Base-by-base conservation (phyloP, 2,888 invertebrate species). In the Tanaodytes sp. region DNA sequence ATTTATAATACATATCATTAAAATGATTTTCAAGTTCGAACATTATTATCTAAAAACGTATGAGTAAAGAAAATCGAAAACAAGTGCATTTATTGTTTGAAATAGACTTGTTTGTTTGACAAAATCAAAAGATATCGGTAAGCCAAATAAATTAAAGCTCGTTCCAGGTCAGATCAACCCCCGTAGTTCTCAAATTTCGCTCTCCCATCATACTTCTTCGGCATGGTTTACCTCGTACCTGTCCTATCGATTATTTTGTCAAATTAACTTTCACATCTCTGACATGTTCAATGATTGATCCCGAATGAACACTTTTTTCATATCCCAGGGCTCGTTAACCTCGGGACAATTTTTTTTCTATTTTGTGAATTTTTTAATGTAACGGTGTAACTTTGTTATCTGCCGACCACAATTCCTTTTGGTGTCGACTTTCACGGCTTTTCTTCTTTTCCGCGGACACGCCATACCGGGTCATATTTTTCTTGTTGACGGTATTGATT, bases 191-290 rank as follows among this genome's bases (percentile, higher is more conserved):
- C 30, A 20, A 39, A 54, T 45, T 62, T 40, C 52, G n/a, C 39
- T 52, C 42, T 36, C 39, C 16, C 51, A 51, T 64, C 65, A 58
- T 40, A 59, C 65, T 36, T 52, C 52, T 66, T 58, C 33, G 54
- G 48, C 46, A 15, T 58, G 43, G 40, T 58, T 58, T n/a, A n/a
- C n/a, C n/a, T n/a, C n/a, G 23, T 8, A 23, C 23, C 51, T 52
- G 65, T 59, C 59, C 65, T 66, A 66, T 66, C 48, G 65, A 66
- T 66, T 54, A 12, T n/a, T 0, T 37, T 18, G 19, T n/a, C 46
- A 16, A 46, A 48, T 66, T 36, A 58, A 66, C 52, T 27, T 65
- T 57, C 39, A 58, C 51, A 23, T 51, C 57, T 43, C 64, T 57
- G 57, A 49, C 64, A 58, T 39, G 54, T 36, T 63, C 55, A 63